Percentiles rank a stretch among this genome's conserved stretches.
Evolutionary conservation across 2,113 vertebrate species (phyloP).

Genomic region (Etheostoma cragini): DNA sequence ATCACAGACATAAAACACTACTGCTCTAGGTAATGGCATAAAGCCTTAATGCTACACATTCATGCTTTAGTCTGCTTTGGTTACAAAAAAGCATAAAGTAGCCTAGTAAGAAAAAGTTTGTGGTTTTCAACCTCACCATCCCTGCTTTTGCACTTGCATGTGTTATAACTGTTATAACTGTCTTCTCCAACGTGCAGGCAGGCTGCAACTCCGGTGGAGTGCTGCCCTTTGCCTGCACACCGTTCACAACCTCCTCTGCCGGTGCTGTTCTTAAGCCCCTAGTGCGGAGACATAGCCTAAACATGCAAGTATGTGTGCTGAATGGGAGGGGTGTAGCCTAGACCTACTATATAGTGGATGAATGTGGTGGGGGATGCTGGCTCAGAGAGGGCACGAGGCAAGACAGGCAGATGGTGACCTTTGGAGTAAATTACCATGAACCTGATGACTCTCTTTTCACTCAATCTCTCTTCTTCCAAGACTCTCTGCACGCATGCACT

Average conservation of each 20-base stretch:
- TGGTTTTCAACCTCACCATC: background rate
- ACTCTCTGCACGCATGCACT: background rate
- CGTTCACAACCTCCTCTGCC: constrained; percentile 16
- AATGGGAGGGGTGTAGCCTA: background rate
- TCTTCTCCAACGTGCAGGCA: constrained; percentile 19
- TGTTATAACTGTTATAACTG: background rate
- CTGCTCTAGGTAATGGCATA: too few relatives aligned
- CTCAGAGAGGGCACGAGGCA: constrained; percentile 57
- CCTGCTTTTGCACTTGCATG: background rate
- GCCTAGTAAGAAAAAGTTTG: background rate
- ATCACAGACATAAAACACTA: too few relatives aligned
- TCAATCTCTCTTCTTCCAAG: background rate
- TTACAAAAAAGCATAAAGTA: background rate
- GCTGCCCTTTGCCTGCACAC: constrained; percentile 29
- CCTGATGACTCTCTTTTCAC: constrained; percentile 62
- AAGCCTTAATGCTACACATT: too few relatives aligned
- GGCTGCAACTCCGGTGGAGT: constrained; percentile 40
- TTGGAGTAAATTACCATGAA: constrained; percentile 81
- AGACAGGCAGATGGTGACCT: constrained; percentile 84
- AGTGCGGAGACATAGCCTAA: background rate
- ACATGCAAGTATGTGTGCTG: background rate
- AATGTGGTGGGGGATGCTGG: constrained; percentile 38
- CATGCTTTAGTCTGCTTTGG: too few relatives aligned
- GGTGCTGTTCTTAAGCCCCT: constrained; percentile 17
- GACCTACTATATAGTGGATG: constrained; percentile 16